phyloP scores from a whole-genome alignment of 2,888 invertebrate species.

The Cephus nigrinus region DNA sequence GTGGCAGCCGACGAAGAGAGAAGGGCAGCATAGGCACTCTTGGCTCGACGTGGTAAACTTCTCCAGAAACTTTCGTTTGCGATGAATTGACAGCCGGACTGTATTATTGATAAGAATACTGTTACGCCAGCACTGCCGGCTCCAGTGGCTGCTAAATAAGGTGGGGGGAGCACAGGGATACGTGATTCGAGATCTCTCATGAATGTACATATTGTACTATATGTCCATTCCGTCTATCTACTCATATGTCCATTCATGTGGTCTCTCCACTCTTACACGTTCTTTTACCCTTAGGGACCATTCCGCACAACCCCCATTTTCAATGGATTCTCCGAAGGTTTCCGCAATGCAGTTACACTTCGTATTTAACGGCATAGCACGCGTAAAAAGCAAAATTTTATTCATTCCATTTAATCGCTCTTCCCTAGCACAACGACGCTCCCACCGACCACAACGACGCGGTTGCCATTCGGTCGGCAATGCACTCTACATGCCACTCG shows the following conservation, averaged over 20 bases:
- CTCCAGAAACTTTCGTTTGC: background rate
- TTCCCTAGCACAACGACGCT: background rate
- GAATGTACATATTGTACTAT: background rate
- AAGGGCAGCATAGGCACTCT: background rate
- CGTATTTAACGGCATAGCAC: constrained; percentile 30
- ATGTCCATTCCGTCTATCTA: background rate
- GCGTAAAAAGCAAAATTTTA: constrained; percentile 26
- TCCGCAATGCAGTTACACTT: constrained; percentile 38
- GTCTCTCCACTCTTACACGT: background rate
- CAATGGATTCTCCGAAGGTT: constrained; percentile 9
- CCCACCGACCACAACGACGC: constrained; percentile 30
- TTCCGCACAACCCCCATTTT: background rate
- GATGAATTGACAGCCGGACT: background rate
- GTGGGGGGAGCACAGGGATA: background rate
- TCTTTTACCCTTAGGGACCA: background rate
- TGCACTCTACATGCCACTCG: constrained; percentile 27
- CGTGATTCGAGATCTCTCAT: background rate
- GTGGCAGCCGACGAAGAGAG: constrained; percentile 14
- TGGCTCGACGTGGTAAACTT: background rate
- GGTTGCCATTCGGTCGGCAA: constrained; percentile 38
- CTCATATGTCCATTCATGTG: background rate
- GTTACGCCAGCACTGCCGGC: background rate
- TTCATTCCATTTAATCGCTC: constrained; percentile 22
- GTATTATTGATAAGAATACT: constrained; percentile 2
- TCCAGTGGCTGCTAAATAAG: background rate